A percentile compares a stretch with the other conserved stretches of the same genome.
Evolutionary conservation across 2,113 vertebrate species (phyloP).

Genomic region (Misgurnus mizolepis): DNA sequence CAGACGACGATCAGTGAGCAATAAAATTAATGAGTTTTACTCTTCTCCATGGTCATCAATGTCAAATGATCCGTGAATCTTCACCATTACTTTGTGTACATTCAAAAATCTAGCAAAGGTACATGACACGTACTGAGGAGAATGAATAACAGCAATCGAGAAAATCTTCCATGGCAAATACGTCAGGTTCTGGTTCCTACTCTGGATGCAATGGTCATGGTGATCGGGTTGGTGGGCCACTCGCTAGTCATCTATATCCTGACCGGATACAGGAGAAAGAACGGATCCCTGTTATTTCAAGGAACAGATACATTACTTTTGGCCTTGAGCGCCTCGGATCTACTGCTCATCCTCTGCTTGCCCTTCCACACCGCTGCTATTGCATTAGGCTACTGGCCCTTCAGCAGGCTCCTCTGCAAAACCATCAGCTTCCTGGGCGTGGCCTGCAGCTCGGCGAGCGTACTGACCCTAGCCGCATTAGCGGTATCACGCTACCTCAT

Average conservation of each 20-base stretch:
- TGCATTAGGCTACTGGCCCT: constrained; percentile 73
- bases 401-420: constrained; percentile 73
- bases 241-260: constrained; percentile 70
- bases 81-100: constrained; percentile 3
- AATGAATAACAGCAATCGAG: constrained; percentile 50
- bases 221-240: constrained; percentile 72
- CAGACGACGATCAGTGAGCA: constrained; percentile 40
- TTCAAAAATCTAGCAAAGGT: background rate
- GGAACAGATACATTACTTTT: constrained; percentile 75
- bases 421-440: constrained; percentile 74
- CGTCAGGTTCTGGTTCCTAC: constrained; percentile 62
- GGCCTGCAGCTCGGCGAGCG: constrained; percentile 71
- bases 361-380: constrained; percentile 77
- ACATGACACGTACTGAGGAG: constrained; percentile 26
- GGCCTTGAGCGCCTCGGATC: constrained; percentile 70
- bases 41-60: constrained; percentile 39
- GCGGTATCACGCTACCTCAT: constrained; percentile 75
- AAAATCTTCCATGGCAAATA: constrained; percentile 29
- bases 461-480: constrained; percentile 73
- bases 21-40: background rate
- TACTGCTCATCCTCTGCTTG: constrained; percentile 71
- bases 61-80: constrained; percentile 19
- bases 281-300: constrained; percentile 52
- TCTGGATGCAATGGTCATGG: constrained; percentile 71
- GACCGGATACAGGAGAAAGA: constrained; percentile 57